Conservation (phyloP, 2,113 vertebrate genomes). For the Psittacus erithacus region DNA sequence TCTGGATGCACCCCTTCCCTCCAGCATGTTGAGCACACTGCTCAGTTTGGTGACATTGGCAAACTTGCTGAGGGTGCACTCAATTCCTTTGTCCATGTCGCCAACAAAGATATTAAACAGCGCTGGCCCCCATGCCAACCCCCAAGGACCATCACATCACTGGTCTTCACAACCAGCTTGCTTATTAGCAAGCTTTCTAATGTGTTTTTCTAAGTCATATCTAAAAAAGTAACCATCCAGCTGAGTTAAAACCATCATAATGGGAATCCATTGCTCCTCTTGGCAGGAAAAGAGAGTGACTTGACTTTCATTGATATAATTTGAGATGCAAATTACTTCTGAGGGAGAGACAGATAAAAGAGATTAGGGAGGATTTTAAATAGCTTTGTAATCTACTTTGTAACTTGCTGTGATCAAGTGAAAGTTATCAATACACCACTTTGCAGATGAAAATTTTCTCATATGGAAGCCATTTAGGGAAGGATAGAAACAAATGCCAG, state of each 20-base stretch:
- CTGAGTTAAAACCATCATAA: neutral
- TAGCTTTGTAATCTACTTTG: neutral
- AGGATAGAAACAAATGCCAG: neutral
- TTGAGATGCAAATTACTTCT: neutral
- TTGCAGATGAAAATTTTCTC: neutral
- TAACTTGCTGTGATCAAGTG: neutral
- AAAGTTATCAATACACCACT: neutral
- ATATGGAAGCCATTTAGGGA: neutral
- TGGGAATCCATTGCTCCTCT: neutral
- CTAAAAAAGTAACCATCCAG: neutral
- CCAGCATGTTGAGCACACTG: neutral
- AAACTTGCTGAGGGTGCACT: neutral
- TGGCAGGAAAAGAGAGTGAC: neutral
- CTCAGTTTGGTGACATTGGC: neutral
- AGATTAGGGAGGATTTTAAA: neutral
- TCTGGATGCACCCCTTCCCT: neutral
- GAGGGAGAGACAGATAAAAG: neutral
- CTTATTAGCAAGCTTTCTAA: neutral
- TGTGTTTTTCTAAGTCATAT: neutral
- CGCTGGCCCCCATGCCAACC: neutral
- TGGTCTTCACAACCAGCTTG: neutral
- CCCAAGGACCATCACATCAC: neutral
- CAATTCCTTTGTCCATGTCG: neutral
- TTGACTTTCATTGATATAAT: neutral
- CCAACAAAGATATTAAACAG: neutral